These are phyloP conservation scores for Porites rus DNA, from an alignment of 92 coral and sea anemone genomes.

Conservation along the genomic window DNA sequence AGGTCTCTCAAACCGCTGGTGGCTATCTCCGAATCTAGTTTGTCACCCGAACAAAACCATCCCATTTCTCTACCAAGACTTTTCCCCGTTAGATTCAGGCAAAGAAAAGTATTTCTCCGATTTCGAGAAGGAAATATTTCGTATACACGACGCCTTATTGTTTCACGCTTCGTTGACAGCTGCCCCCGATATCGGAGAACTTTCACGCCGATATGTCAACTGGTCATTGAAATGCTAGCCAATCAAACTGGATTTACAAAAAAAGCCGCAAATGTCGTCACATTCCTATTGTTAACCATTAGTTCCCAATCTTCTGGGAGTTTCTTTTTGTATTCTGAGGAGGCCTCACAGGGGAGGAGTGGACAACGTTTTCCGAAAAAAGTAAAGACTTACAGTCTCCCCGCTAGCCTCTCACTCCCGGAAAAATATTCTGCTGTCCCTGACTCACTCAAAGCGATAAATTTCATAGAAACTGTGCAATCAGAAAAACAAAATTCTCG, in stretches of 20 bases:
- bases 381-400: too few relatives aligned
- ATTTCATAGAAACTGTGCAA: too few relatives aligned
- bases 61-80: neutral
- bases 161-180: conserved; percentile 40
- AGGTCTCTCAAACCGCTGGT: neutral
- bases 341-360: too few relatives aligned
- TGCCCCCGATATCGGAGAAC: conserved; percentile 29
- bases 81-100: neutral
- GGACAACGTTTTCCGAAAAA: too few relatives aligned
- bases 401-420: too few relatives aligned
- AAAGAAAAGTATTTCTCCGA: neutral
- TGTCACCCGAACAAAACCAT: neutral
- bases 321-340: too few relatives aligned
- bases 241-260: conserved; percentile 17
- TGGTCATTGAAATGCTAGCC: conserved; percentile 28
- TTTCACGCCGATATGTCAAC: conserved; percentile 45
- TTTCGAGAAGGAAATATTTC: conserved; percentile 26
- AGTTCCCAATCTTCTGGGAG: conserved; percentile 20
- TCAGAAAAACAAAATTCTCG: too few relatives aligned
- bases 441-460: too few relatives aligned
- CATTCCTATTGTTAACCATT: neutral
- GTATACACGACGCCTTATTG: conserved; percentile 2
- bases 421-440: too few relatives aligned
- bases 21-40: neutral
- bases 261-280: neutral